These are phyloP conservation scores for Calephelis virginiensis DNA, from an alignment of 1,140 invertebrate genomes.

Conservation along the genomic window DNA sequence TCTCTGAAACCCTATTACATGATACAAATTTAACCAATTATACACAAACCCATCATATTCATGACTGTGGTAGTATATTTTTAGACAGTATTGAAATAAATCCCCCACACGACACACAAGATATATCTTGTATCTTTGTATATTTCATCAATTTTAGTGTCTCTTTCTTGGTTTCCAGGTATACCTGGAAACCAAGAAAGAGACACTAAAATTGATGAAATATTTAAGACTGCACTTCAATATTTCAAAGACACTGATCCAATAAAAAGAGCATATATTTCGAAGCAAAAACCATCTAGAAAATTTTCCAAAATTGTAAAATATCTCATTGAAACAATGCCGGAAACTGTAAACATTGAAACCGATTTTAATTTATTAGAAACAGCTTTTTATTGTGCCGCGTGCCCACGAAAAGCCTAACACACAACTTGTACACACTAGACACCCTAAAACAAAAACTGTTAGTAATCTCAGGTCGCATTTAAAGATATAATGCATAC, in stretches of 20 bases:
- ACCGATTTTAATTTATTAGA: constrained; percentile 24
- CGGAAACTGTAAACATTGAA: constrained; percentile 17
- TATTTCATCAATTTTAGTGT: too few relatives aligned
- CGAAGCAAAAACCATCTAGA: constrained; percentile 32
- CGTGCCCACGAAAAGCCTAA: constrained; percentile 29
- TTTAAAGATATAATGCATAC: constrained; percentile 28
- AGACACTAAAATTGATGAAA: not conserved
- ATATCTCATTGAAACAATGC: constrained; percentile 20
- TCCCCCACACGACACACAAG: too few relatives aligned
- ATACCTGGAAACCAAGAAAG: too few relatives aligned
- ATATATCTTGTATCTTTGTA: too few relatives aligned
- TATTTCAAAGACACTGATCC: constrained; percentile 9
- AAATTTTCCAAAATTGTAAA: constrained; percentile 20
- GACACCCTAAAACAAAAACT: constrained; percentile 42
- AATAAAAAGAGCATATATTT: constrained; percentile 28
- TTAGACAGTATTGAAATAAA: too few relatives aligned
- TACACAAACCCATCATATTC: too few relatives aligned
- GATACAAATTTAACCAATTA: too few relatives aligned
- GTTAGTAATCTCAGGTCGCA: not conserved
- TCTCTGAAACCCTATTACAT: too few relatives aligned
- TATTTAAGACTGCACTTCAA: too few relatives aligned
- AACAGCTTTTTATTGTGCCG: constrained; percentile 24
- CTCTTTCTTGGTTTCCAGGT: too few relatives aligned
- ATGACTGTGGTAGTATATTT: too few relatives aligned
- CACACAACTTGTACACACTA: constrained; percentile 18